Base-by-base conservation (phyloP, 2,113 vertebrate genomes). In the Columba livia region DNA sequence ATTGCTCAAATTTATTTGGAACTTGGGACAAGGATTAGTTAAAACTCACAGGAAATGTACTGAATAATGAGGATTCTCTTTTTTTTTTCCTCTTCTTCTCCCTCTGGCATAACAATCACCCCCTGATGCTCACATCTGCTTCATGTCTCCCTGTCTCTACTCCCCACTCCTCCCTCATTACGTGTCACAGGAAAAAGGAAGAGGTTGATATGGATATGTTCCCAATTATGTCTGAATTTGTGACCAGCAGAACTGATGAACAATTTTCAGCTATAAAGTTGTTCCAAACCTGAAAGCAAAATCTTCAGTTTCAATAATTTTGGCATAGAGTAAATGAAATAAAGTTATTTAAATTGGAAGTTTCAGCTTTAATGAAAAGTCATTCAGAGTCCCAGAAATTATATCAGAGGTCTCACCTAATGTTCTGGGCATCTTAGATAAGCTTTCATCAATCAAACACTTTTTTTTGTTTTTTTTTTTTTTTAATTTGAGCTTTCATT, bases 71-170 rank as follows among this genome's bases (percentile, higher is more conserved):
- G n/a, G 25, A 83, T 66, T n/a, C 6, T 64, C 9, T 20, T 18
- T 40, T 65, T 25, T 18, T 11, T 2, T 2, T 3, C 3, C 0
- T 2, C 0, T 6, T 36, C 32, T 40, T 32, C n/a, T 93, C 24
- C 23, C 18, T 26, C 7, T 31, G 24, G 56, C 56, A 74, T 15
- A 70, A 70, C 31, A 79, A 57, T 50, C 32, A 2, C 4, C 8
- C 18, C 90, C 21, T 88, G 38, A 70, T 40, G 34, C 54, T 24
- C 32, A 80, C 65, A 62, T 10, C 40, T 75, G 44, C 32, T 78
- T 53, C 0, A 0, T 58, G 44, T n/a, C 54, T 79, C 26, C 51
- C 18, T 47, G 40, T 26, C 48, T 44, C 36, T 47, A 1, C 34
- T 83, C n/a, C n/a, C 23, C 60, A 32, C 26, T 81, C 23, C 29